These are phyloP conservation scores for Sus scrofa DNA, from an alignment of 2,113 vertebrate genomes.

Conservation along the genomic window DNA sequence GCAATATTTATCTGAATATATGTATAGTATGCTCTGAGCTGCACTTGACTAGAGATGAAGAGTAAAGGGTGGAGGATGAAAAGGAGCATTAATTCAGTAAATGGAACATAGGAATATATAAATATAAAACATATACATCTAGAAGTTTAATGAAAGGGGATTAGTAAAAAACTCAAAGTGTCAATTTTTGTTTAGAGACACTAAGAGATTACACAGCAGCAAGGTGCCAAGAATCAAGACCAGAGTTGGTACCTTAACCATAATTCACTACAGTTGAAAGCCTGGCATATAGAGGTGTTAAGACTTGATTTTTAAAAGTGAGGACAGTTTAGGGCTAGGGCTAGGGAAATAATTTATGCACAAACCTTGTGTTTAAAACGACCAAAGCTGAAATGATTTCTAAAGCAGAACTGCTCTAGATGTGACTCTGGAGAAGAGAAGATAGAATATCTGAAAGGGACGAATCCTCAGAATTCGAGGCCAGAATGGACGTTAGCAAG, in stretches of 20 bases:
- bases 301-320: neutral
- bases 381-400: neutral
- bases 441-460: neutral
- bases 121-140: neutral
- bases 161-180: neutral
- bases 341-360: neutral
- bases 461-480: neutral
- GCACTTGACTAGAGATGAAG: neutral
- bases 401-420: neutral
- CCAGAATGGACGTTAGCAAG: neutral
- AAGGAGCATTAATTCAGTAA: neutral
- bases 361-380: neutral
- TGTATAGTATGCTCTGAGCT: neutral
- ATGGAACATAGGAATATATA: neutral
- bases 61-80: neutral
- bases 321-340: neutral
- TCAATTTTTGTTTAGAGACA: conserved; percentile 7
- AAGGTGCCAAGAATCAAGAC: neutral
- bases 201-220: neutral
- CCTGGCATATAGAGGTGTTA: neutral
- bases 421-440: conserved; percentile 17
- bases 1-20: neutral
- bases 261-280: neutral
- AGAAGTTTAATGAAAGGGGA: neutral
- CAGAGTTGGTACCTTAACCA: neutral